These are phyloP conservation scores for Xenopus petersii DNA, from an alignment of 2,797 vertebrate genomes.

Conservation along the genomic window DNA sequence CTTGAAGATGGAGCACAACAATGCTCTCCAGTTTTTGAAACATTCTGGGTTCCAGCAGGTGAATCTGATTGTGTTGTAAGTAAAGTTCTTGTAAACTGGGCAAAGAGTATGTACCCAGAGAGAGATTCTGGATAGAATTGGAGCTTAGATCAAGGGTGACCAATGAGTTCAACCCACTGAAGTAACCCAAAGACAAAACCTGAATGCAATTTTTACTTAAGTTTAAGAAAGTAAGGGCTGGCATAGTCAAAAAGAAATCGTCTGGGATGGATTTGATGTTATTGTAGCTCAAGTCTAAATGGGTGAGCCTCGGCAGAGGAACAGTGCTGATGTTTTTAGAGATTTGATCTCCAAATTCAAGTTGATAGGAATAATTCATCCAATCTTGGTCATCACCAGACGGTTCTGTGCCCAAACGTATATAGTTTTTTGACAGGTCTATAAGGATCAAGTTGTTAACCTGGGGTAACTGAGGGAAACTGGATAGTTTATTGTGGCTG, in stretches of 20 bases:
- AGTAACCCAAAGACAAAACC: conserved; percentile 59
- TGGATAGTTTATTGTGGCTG: conserved; percentile 83
- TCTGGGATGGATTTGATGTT: conserved; percentile 74
- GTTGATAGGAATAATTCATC: conserved; percentile 43
- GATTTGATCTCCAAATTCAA: conserved; percentile 43
- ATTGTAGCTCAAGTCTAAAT: conserved; percentile 91
- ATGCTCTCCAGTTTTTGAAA: conserved; percentile 76
- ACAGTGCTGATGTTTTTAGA: conserved; percentile 50
- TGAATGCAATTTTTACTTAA: conserved; percentile 86
- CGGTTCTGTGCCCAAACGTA: conserved; percentile 65
- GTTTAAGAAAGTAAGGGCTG: conserved; percentile 77
- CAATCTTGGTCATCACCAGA: conserved; percentile 53
- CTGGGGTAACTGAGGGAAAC: conserved; percentile 77
- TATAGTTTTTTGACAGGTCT: conserved; percentile 83
- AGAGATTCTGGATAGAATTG: conserved; percentile 76
- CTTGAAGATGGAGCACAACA: conserved; percentile 73
- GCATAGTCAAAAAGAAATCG: conserved; percentile 72
- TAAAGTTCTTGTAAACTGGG: conserved; percentile 69
- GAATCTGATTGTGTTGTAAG: conserved; percentile 76
- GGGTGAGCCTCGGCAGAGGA: conserved; percentile 62
- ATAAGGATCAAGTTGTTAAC: conserved; percentile 75
- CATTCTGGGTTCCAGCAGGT: conserved; percentile 61
- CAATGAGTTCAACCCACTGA: conserved; percentile 61
- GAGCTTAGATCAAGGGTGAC: conserved; percentile 77
- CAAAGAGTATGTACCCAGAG: conserved; percentile 60